Conservation (phyloP, 1,140 invertebrate species). For the Lepidostoma basale region DNA sequence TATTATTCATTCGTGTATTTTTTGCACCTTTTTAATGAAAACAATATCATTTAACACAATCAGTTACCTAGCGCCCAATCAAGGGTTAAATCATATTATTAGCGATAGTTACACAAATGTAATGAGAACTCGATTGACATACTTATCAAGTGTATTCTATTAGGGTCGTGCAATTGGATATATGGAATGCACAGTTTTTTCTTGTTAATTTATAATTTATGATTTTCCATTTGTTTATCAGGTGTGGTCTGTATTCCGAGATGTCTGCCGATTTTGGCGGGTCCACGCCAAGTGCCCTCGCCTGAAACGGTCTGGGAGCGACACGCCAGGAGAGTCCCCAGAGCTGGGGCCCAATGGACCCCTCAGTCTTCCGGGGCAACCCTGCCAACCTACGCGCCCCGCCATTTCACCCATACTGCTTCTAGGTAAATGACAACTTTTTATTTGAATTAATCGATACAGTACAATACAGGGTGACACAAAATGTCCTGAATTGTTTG, state of each 20-base stretch:
- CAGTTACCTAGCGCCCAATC: too few species aligned
- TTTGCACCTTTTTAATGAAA: too few species aligned
- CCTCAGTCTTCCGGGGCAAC: constrained; percentile 29
- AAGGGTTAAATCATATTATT: too few species aligned
- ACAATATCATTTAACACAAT: too few species aligned
- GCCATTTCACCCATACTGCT: constrained; percentile 40
- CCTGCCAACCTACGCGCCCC: constrained; percentile 29
- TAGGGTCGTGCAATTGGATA: too few species aligned
- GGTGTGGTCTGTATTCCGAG: constrained; percentile 71
- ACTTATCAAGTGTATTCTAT: too few species aligned
- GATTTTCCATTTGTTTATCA: constrained; percentile 47
- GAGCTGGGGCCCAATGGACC: constrained; percentile 48
- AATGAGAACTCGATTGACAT: neutral
- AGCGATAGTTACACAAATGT: neutral
- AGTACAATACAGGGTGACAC: too few species aligned
- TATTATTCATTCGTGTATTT: too few species aligned
- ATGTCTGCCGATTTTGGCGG: constrained; percentile 71
- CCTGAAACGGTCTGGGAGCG: constrained; percentile 64
- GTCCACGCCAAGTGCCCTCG: constrained; percentile 69
- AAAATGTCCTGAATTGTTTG: neutral
- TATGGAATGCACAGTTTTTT: too few species aligned
- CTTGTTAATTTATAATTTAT: too few species aligned
- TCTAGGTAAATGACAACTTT: too few species aligned
- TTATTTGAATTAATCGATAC: neutral
- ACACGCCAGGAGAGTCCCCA: constrained; percentile 48